Evolutionary conservation across 2,797 vertebrate genomes (phyloP).

Genomic region (Enteromius fasciolatus): DNA sequence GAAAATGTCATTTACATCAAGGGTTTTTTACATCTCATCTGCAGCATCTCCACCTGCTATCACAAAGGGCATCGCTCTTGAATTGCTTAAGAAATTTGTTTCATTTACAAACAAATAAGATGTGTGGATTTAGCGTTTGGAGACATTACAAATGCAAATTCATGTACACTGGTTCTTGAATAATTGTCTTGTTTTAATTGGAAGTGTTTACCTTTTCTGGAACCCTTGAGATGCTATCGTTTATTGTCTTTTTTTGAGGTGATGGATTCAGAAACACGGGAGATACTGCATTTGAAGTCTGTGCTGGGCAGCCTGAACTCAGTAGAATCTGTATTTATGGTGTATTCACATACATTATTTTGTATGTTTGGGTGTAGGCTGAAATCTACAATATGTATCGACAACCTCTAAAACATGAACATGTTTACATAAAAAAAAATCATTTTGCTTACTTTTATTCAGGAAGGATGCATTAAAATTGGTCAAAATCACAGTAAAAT

Average conservation of each 20-base stretch:
- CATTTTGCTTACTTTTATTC: background rate
- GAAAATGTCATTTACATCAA: conserved; percentile 32
- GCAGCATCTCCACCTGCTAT: background rate
- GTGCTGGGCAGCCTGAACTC: too few relatives aligned
- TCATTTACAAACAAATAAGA: conserved; percentile 11
- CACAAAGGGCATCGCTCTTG: conserved; percentile 3
- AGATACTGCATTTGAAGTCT: background rate
- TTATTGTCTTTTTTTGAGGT: background rate
- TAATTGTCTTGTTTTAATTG: background rate
- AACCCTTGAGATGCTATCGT: background rate
- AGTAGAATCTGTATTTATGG: background rate
- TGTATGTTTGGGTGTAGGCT: background rate
- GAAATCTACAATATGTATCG: background rate
- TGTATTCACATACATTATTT: background rate
- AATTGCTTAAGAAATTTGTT: background rate
- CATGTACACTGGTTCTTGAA: background rate
- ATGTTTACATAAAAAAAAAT: too few relatives aligned
- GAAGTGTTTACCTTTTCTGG: background rate
- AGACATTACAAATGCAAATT: conserved; percentile 30
- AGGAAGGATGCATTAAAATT: background rate
- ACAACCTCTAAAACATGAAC: background rate
- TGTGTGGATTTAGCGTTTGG: conserved; percentile 3
- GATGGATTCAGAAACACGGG: conserved; percentile 13
- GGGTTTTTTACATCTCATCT: background rate
- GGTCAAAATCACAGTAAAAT: background rate